Conservation (phyloP, 2,888 invertebrate genomes). For the Euproctis similis region DNA sequence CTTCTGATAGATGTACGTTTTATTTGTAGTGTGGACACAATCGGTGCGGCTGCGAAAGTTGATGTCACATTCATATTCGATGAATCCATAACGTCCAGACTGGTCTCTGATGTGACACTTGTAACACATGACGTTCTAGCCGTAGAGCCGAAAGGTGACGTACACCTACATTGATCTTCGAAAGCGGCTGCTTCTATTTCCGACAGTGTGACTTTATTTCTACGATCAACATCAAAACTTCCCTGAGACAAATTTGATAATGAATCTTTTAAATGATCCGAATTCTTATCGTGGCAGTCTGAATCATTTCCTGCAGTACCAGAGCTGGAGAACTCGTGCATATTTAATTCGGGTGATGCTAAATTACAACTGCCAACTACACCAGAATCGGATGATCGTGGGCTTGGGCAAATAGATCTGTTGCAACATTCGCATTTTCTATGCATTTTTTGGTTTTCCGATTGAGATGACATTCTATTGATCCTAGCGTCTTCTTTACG, state of each 20-base stretch:
- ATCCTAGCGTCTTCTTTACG: constrained; percentile 43
- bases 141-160: constrained; percentile 83
- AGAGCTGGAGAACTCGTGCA: constrained; percentile 46
- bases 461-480: constrained; percentile 65
- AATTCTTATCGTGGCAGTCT: constrained; percentile 50
- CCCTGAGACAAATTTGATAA: constrained; percentile 44
- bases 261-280: constrained; percentile 39
- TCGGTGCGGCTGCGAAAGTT: constrained; percentile 60
- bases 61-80: constrained; percentile 70
- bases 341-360: constrained; percentile 81
- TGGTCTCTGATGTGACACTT: constrained; percentile 75
- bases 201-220: constrained; percentile 66
- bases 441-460: constrained; percentile 47
- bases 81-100: constrained; percentile 72
- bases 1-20: constrained; percentile 68
- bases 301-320: constrained; percentile 51
- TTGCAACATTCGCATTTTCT: constrained; percentile 77
- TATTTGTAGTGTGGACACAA: constrained; percentile 62
- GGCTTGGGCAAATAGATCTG: constrained; percentile 79
- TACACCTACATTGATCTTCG: constrained; percentile 82
- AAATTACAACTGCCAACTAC: constrained; percentile 89
- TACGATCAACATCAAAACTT: constrained; percentile 41
- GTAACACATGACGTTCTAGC: constrained; percentile 80
- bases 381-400: constrained; percentile 87
- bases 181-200: constrained; percentile 78